Evolutionary conservation across 2,797 vertebrate genomes (phyloP).

Genomic region (Chrosomus eos): DNA sequence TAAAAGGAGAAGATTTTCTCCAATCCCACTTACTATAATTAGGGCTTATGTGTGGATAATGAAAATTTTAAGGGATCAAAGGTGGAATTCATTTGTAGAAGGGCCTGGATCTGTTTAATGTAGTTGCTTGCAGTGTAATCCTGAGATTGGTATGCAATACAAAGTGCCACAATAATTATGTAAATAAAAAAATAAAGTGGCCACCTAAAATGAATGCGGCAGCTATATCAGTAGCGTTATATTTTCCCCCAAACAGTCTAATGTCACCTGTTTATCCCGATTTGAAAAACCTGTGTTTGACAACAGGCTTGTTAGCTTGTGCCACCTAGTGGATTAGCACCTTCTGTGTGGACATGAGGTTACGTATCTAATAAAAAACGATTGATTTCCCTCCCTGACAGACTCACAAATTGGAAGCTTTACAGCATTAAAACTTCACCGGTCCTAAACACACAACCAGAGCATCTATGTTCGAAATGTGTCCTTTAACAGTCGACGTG

Average conservation of each 20-base stretch:
- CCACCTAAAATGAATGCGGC: background rate
- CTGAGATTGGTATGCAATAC: conserved; percentile 44
- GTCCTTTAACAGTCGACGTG: conserved; percentile 1
- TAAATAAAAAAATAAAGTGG: conserved; percentile 48
- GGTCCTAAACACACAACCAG: background rate
- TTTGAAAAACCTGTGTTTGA: conserved; percentile 40
- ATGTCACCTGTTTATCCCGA: conserved; percentile 5
- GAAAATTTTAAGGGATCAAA: conserved; percentile 71
- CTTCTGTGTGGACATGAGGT: conserved; percentile 8
- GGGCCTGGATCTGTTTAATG: conserved; percentile 63
- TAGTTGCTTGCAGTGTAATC: conserved; percentile 51
- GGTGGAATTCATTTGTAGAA: conserved; percentile 68
- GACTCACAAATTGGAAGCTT: conserved; percentile 27
- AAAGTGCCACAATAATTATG: conserved; percentile 42
- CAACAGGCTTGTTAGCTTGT: conserved; percentile 59
- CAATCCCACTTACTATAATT: conserved; percentile 75
- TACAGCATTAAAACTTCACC: conserved; percentile 31
- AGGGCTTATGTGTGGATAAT: conserved; percentile 72
- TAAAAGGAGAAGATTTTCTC: conserved; percentile 71
- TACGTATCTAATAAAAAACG: conserved; percentile 45
- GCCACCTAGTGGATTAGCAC: conserved; percentile 64
- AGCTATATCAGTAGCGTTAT: background rate
- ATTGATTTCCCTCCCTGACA: conserved; percentile 43
- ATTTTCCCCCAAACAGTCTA: background rate
- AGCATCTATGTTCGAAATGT: background rate